Evolutionary conservation across 2,113 vertebrate species (phyloP), one percentile per base, ranked within the genome.

Genomic region (Aphelocoma coerulescens): DNA sequence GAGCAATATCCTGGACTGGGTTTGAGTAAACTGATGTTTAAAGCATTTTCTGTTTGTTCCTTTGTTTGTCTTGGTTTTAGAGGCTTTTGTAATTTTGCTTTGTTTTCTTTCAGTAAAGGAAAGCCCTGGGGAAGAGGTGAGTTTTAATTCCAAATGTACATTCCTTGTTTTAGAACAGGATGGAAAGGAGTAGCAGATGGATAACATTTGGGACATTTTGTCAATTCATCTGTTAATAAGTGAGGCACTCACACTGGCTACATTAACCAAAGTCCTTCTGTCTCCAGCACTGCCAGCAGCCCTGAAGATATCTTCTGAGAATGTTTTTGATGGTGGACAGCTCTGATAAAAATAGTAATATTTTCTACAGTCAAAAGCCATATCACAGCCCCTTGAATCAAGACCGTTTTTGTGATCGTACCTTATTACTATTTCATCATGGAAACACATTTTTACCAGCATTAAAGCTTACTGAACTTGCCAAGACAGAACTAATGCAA

Each of bases 151-250:
- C 19, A 41, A 91, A 48, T 66, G n/a, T 63, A 21, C 44, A 41
- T 33, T 71, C 24, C 91, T 89, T 89, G 43, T 67, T 92, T 93
- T 63, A 77, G 78, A 85, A 66, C 59, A 87, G 57, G 74, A 63
- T 95, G 73, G 69, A 93, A 94, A 95, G 92, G 57, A 85, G 80
- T 26, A 96, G 74, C 92, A 97, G 96, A 95, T 92, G 89, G 85
- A 54, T 85, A 96, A 96, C 92, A 93, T 85, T 94, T 95, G 79
- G 79, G 91, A 88, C 73, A 85, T 96, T 95, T 94, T 95, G 63
- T 95, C 89, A 96, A 86, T 91, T 97, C 83, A 93, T 94, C 91
- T 97, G 89, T 95, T 96, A 91, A 67, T 93, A 96, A 94, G 33
- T 30, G 37, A 95, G 61, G 94, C 58, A 61, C 23, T 75, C 48